Evolutionary conservation across 2,888 invertebrate species (phyloP).

Genomic region (Nomada ferruginata): DNA sequence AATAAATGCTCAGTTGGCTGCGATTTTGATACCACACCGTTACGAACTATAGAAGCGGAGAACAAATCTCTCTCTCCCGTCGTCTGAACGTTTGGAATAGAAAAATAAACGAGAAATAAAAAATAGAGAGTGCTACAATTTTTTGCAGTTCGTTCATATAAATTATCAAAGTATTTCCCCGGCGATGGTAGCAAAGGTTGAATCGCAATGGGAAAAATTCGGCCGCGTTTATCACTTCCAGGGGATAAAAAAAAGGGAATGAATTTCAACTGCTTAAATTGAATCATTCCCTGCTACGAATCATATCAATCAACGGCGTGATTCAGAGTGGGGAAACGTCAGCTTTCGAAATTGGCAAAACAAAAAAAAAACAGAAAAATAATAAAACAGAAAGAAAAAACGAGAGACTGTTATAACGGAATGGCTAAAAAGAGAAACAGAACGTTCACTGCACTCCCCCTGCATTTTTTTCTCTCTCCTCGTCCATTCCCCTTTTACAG

Average conservation of each 20-base stretch:
- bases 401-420: not conserved
- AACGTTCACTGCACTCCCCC: slow-evolving; percentile 22
- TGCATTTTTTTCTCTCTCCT: not conserved
- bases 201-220: not conserved
- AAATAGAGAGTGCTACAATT: not conserved
- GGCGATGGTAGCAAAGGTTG: not conserved
- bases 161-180: not conserved
- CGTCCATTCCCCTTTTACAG: not conserved
- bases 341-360: slow-evolving; percentile 22
- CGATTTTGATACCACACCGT: slow-evolving; percentile 34
- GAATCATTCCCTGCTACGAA: slow-evolving; percentile 6
- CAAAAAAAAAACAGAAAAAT: not conserved
- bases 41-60: not conserved
- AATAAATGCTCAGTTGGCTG: slow-evolving; percentile 49
- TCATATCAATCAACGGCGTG: slow-evolving; percentile 19
- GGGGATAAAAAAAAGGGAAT: not conserved
- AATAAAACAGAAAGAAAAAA: not conserved
- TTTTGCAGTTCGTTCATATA: not conserved
- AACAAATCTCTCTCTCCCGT: not conserved
- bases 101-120: not conserved
- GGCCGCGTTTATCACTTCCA: slow-evolving; percentile 16
- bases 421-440: not conserved
- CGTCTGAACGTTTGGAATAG: not conserved
- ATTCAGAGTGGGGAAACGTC: slow-evolving; percentile 11
- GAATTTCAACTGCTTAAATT: slow-evolving; percentile 7